A percentile compares a stretch with the other conserved stretches of the same genome.
These are phyloP conservation scores for Anguilla obscura DNA, from an alignment of 2,797 vertebrate genomes.

Conservation along the genomic window DNA sequence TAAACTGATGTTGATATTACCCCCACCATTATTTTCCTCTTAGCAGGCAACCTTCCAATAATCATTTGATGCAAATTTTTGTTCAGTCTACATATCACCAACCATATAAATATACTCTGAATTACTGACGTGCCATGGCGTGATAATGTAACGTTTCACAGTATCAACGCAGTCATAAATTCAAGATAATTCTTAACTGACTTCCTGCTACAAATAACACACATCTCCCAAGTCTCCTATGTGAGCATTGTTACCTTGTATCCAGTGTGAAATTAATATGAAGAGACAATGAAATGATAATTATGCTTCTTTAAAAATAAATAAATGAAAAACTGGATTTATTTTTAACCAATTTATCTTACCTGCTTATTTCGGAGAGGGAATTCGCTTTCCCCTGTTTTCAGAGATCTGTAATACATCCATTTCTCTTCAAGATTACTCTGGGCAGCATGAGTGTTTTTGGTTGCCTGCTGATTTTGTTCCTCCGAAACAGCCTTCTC, in stretches of 20 bases:
- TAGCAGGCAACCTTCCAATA: neutral
- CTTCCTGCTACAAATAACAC: neutral
- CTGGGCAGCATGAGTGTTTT: slow-evolving; percentile 33
- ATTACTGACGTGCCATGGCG: neutral
- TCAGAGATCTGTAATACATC: slow-evolving; percentile 82
- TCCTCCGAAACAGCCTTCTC: slow-evolving; percentile 60
- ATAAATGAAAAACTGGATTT: neutral
- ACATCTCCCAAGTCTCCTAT: too few species aligned
- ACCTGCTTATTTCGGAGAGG: slow-evolving; percentile 84
- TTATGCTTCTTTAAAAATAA: neutral
- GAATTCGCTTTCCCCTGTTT: slow-evolving; percentile 73
- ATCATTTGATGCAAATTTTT: neutral
- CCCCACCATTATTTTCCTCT: neutral
- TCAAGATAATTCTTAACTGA: neutral
- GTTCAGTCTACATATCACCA: neutral
- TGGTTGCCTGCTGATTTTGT: slow-evolving; percentile 39
- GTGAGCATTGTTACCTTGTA: neutral
- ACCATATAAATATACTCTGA: neutral
- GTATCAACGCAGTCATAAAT: neutral
- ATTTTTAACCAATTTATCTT: slow-evolving; percentile 16
- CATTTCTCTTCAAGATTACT: slow-evolving; percentile 73
- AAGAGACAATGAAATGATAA: neutral
- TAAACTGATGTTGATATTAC: neutral
- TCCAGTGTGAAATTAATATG: neutral
- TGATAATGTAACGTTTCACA: neutral